Evolutionary conservation across 2,113 vertebrate species (phyloP), one percentile per base, ranked within the genome.

Genomic region (Collichthys lucidus): DNA sequence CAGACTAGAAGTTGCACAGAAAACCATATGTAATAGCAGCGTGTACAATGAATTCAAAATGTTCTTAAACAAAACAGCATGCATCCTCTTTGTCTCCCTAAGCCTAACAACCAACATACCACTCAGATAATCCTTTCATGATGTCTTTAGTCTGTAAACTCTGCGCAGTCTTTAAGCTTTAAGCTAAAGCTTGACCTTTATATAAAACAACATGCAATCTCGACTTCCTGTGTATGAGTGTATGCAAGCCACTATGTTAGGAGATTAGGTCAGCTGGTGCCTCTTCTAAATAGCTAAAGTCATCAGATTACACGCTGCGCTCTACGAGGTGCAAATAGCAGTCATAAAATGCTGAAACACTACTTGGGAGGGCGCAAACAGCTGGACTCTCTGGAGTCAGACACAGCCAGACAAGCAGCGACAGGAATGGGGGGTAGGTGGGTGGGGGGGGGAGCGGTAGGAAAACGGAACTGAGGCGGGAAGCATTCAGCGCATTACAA

Each of bases 291-390:
- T 90, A 92, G 90, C 91, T 84, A 87, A 83, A 90, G 91, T 93
- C 92, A 94, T 94, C 93, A 91, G 90, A 95, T 95, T 94, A 95
- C 95, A 95, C 85, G 80, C 73, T 89, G 86, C 40, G 72, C 85
- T 83, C 82, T 79, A 90, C 44, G 65, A 94, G 93, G 93, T 93
- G 90, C 92, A 93, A 95, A 96, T 94, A 95, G 94, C 91, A 92
- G 93, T 92, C 90, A 88, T 95, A 95, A 95, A 95, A 91, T 77
- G 74, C 92, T 86, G 92, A 92, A 94, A 92, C 85, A 91, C 92
- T 92, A 92, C 94, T 92, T 95, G 93, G 91, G 93, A 93, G 93
- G 91, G 91, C 86, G 73, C 91, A 92, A 92, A 94, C 92, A 95
- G 92, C 93, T 94, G 94, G 92, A 89, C 82, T 90, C 85, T 87